phyloP scores from a whole-genome alignment of 2,888 invertebrate species.

The Heliconius cydno region DNA sequence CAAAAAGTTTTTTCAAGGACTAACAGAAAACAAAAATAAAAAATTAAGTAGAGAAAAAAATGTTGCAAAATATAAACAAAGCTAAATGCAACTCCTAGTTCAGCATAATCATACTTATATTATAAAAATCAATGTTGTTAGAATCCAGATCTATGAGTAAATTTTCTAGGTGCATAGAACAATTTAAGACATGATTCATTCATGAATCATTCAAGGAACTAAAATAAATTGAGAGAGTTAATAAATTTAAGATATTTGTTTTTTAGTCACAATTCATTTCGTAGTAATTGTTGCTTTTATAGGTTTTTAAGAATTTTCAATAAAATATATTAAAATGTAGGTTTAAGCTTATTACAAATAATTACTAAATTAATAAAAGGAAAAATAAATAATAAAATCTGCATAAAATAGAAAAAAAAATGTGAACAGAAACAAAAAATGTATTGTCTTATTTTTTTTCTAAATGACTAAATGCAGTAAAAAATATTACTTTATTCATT shows the following conservation, averaged over 20 bases:
- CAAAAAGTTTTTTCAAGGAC: too few relatives aligned
- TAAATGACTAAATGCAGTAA: background rate
- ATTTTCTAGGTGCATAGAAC: conserved; percentile 7
- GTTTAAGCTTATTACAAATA: background rate
- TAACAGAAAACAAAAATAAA: too few relatives aligned
- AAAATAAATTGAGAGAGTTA: background rate
- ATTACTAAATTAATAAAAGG: background rate
- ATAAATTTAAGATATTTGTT: conserved; percentile 6
- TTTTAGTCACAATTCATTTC: background rate
- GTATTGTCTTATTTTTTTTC: background rate
- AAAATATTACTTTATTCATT: conserved; percentile 17
- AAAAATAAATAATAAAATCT: background rate
- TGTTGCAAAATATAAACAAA: background rate
- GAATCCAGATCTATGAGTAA: background rate
- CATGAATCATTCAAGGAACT: conserved; percentile 8
- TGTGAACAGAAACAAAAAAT: background rate
- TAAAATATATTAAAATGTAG: background rate
- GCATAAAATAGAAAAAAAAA: background rate
- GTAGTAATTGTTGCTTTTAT: background rate
- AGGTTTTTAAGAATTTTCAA: background rate
- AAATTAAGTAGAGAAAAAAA: background rate
- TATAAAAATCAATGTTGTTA: background rate
- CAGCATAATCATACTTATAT: background rate
- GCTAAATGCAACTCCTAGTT: background rate
- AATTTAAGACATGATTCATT: conserved; percentile 12